Conservation (phyloP, 2,113 vertebrate genomes). For the Ictalurus furcatus region DNA sequence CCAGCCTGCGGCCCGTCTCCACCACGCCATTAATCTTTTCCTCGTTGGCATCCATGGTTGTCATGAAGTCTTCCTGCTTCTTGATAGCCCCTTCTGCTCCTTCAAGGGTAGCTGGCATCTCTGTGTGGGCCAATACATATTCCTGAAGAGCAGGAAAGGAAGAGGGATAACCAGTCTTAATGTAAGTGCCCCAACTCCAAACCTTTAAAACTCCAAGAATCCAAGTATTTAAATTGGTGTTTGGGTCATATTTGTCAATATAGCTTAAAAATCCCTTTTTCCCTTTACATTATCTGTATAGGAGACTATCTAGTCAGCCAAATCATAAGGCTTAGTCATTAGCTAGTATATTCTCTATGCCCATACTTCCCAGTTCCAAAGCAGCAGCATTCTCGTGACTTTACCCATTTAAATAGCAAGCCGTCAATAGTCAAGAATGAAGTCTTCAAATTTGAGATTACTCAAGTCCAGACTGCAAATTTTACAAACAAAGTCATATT, state of each 20-base stretch:
- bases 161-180: neutral
- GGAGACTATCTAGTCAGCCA: neutral
- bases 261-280: neutral
- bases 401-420: neutral
- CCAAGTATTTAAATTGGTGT: neutral
- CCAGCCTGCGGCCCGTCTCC: conserved; percentile 88
- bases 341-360: neutral
- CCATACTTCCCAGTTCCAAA: neutral
- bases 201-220: neutral
- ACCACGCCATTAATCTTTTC: conserved; percentile 95
- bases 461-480: neutral
- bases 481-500: neutral
- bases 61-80: conserved; percentile 99
- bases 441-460: neutral
- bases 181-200: neutral
- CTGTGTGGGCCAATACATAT: conserved; percentile 93
- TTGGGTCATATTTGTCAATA: neutral
- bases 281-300: neutral
- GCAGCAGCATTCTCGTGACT: neutral
- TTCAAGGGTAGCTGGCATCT: conserved; percentile 95
- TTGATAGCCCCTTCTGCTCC: conserved; percentile 95
- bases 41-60: conserved; percentile 97
- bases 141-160: conserved; percentile 73
- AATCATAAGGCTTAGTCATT: neutral
- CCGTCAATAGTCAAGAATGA: no score